Evolutionary conservation across 2,888 invertebrate genomes (phyloP).

Genomic region (Yponomeuta sedellus): DNA sequence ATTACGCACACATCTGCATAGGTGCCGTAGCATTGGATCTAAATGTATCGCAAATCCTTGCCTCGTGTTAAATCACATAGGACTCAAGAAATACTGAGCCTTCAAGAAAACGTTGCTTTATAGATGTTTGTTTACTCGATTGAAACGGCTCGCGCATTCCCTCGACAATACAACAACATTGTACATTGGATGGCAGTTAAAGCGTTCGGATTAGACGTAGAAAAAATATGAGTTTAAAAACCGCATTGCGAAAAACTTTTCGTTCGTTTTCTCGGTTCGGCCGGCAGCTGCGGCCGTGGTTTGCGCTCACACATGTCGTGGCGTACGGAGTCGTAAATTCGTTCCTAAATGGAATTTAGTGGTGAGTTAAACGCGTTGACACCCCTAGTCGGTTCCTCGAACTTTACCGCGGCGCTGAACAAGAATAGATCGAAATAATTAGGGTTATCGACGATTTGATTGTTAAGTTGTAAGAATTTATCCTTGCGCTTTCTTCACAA

Average conservation of each 20-base stretch:
- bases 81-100: not conserved
- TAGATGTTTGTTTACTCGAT: conserved; percentile 2
- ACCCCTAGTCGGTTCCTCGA: conserved; percentile 11
- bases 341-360: conserved; percentile 63
- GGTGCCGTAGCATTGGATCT: not conserved
- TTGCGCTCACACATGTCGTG: conserved; percentile 58
- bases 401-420: not conserved
- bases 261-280: conserved; percentile 44
- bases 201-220: conserved; percentile 14
- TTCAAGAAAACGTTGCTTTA: not conserved
- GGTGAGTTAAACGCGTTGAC: conserved; percentile 30
- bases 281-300: conserved; percentile 39
- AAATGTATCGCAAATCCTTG: not conserved
- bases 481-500: not conserved
- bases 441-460: not conserved
- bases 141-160: not conserved
- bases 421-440: not conserved
- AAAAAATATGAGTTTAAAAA: conserved; percentile 45
- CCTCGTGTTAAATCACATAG: not conserved
- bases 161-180: not conserved
- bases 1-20: not conserved
- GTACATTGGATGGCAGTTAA: conserved; percentile 9
- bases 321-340: conserved; percentile 58
- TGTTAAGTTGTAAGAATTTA: not conserved
- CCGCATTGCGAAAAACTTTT: conserved; percentile 66